Evolutionary conservation across 2,888 invertebrate species (phyloP), one percentile per base, ranked within the genome.

Genomic region (Cheilosia impressa): DNA sequence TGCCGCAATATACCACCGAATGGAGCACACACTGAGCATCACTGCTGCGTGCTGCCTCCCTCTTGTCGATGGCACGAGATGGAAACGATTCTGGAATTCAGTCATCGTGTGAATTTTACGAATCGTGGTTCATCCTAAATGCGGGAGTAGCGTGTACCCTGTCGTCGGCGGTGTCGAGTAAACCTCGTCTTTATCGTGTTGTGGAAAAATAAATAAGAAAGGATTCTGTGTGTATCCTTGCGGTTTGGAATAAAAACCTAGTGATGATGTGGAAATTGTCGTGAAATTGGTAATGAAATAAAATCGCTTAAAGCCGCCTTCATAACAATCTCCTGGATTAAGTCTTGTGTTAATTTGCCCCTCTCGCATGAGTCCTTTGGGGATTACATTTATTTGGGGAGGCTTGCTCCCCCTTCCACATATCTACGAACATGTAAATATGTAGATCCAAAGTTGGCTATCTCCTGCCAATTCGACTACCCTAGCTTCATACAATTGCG

Each of bases 91-190:
- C 66, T 60, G 77, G 72, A 88, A 77, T 88, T 91, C 88, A 91
- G 91, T 91, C 91, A 90, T 91, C 89, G 89, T 91, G 91, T 91
- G 92, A 89, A 89, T 91, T 90, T 89, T 89, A 89, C 89, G 89
- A 89, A 89, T 89, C 88, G 88, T 90, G 89, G 91, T 89, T 81
- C 66, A 72, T 65, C 53, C 57, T 50, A 13, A 38, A 47, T 52
- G 63, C 58, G 62, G 60, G 52, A 24, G 52, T 52, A 50, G 15
- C 52, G 24, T 2, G 24, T 6, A 50, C 27, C 52, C 5, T 52
- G 22, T 52, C 24, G 24, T 52, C 52, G 52, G 15, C 13, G 24
- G 22, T 13, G 13, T 38, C 4, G 27, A 41, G 38, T 38, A 34
- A 13, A 4, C 38, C 38, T 38, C 55, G 15, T 58, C 22, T 38